phyloP scores from a whole-genome alignment of 2,113 vertebrate genomes.

The Cynocephalus volans region DNA sequence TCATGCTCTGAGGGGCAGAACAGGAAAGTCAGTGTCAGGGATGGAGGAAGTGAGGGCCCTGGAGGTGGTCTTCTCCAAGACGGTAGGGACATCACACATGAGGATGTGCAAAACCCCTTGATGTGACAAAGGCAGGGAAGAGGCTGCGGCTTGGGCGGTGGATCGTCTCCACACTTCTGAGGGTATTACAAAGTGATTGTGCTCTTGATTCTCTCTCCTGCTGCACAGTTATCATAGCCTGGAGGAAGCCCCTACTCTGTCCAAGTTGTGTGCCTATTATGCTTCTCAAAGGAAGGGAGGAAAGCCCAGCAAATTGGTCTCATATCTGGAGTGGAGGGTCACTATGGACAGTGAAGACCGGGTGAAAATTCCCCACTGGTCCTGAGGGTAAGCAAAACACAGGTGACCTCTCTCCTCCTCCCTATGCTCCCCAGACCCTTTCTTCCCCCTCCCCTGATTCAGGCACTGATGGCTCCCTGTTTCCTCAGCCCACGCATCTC shows the following conservation, averaged over 20 bases:
- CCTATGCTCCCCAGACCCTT: neutral
- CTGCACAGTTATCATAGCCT: neutral
- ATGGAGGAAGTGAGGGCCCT: neutral
- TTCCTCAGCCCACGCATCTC: neutral
- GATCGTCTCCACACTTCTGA: neutral
- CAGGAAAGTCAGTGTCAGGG: neutral
- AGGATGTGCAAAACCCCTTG: neutral
- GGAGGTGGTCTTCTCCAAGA: neutral
- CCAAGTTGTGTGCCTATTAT: neutral
- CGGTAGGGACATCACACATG: neutral
- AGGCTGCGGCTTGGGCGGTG: neutral
- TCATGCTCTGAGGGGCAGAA: neutral
- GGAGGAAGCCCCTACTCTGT: neutral
- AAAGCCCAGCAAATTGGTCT: neutral
- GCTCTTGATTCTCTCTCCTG: slow-evolving; percentile 2
- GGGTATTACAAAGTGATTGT: neutral
- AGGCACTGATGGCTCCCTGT: rapidly evolving
- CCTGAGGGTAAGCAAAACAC: neutral
- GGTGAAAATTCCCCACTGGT: neutral
- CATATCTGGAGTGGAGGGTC: neutral
- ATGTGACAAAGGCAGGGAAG: neutral
- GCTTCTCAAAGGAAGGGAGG: neutral
- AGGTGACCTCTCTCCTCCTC: neutral
- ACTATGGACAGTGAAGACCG: neutral
- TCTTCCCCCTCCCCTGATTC: neutral